Evolutionary conservation across 30 jellyfish, hydroid and myxozoan genomes (phyloP).

Genomic region (Haliclystus octoradiatus): DNA sequence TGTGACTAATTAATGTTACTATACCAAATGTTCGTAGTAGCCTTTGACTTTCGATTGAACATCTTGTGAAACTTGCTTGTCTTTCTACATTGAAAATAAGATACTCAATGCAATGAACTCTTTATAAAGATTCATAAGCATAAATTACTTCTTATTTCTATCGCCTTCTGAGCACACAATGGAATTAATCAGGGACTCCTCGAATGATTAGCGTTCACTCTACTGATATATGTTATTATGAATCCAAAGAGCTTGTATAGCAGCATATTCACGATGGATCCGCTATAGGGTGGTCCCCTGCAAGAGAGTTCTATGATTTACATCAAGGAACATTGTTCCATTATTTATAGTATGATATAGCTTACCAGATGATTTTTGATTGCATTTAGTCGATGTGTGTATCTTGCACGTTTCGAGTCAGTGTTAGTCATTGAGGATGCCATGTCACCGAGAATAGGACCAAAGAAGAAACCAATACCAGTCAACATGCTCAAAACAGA

Average conservation of each 20-base stretch:
- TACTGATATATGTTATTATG: too few species aligned
- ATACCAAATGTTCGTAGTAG: constrained; percentile 47
- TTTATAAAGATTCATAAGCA: background rate
- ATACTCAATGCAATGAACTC: background rate
- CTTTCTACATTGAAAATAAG: constrained; percentile 1
- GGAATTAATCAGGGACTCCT: too few species aligned
- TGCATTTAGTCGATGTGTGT: constrained; percentile 36
- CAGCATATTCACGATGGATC: too few species aligned
- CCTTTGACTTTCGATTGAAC: constrained; percentile 12
- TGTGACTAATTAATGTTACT: too few species aligned
- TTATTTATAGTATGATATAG: too few species aligned
- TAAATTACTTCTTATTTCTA: too few species aligned
- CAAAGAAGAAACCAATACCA: constrained; percentile 59
- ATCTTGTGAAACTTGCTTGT: constrained; percentile 10
- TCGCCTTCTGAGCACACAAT: too few species aligned
- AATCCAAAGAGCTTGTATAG: too few species aligned
- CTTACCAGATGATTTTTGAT: constrained; percentile 35
- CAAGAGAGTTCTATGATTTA: too few species aligned
- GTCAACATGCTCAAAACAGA: constrained; percentile 48
- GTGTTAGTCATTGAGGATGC: constrained; percentile 57
- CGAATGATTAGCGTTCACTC: too few species aligned
- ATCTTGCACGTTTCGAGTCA: constrained; percentile 39
- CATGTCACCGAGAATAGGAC: constrained; percentile 61
- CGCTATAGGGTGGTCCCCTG: too few species aligned
- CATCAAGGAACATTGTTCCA: too few species aligned